phyloP scores from a whole-genome alignment of 2,888 invertebrate genomes.

The Troilus luridus region DNA sequence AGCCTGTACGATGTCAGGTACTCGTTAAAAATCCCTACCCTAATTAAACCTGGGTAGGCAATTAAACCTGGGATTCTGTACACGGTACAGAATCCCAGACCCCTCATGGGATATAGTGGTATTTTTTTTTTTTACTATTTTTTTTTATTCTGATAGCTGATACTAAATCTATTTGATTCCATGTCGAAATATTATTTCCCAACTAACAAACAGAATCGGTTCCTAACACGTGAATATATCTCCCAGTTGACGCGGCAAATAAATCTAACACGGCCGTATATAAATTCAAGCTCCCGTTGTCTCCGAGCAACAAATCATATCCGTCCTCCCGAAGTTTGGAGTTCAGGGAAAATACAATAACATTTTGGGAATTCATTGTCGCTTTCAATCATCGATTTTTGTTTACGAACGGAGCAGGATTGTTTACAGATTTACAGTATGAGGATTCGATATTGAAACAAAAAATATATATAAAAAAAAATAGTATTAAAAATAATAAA shows the following conservation, averaged over 20 bases:
- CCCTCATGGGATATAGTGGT: no score
- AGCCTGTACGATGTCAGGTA: no score
- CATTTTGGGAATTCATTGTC: not conserved
- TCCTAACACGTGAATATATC: not conserved
- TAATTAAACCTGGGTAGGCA: no score
- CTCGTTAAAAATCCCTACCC: no score
- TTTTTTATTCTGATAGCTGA: no score
- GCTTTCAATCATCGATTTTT: not conserved
- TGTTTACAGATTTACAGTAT: not conserved
- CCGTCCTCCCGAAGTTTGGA: not conserved
- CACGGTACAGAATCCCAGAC: no score
- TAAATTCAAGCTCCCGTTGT: not conserved
- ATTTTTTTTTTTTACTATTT: no score
- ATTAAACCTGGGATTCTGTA: no score
- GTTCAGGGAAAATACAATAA: not conserved
- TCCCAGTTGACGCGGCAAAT: not conserved
- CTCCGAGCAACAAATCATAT: not conserved
- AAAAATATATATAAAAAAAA: no score
- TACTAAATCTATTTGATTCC: not conserved
- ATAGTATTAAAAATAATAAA: no score
- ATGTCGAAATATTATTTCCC: no score
- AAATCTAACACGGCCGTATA: not conserved
- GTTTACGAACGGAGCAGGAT: not conserved
- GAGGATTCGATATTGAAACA: no score
- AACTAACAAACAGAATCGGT: not conserved